Conservation (phyloP, 1,140 invertebrate genomes). For the Drosophila kikkawai region DNA sequence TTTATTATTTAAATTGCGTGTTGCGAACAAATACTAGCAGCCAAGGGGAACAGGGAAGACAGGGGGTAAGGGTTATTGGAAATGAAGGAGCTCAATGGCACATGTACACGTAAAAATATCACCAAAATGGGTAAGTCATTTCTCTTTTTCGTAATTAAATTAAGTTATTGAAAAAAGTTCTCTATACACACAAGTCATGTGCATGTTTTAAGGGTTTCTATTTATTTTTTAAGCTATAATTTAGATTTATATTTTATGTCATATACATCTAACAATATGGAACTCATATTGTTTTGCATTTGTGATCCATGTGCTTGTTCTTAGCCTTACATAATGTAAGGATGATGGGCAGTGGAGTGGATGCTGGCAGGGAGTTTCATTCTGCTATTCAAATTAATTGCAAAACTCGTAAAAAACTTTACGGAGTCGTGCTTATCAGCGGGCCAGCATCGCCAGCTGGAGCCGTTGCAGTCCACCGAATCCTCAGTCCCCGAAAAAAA, state of each 20-base stretch:
- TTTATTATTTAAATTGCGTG: conserved; percentile 70
- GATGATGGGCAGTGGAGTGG: not conserved
- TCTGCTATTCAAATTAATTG: conserved; percentile 62
- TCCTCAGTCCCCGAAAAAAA: conserved; percentile 44
- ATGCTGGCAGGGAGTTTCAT: conserved; percentile 10
- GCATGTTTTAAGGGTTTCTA: not conserved
- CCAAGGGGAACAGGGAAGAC: conserved; percentile 6
- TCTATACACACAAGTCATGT: not conserved
- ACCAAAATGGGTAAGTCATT: not conserved
- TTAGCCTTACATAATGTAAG: conserved; percentile 34
- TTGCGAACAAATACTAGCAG: conserved; percentile 26
- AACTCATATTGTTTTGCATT: not conserved
- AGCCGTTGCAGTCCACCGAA: conserved; percentile 19
- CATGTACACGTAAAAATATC: conserved; percentile 4
- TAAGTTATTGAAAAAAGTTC: not conserved
- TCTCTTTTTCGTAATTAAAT: not conserved
- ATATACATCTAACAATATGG: not conserved
- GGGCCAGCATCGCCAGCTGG: conserved; percentile 38
- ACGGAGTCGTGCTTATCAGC: conserved; percentile 51
- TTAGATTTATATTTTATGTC: not conserved
- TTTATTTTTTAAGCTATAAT: not conserved
- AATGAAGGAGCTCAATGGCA: conserved; percentile 17
- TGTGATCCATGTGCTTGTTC: not conserved
- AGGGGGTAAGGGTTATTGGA: conserved; percentile 5
- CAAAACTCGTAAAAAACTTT: conserved; percentile 55